These are phyloP conservation scores for Rotaria socialis DNA, from an alignment of 2,888 invertebrate species.

Conservation along the genomic window DNA sequence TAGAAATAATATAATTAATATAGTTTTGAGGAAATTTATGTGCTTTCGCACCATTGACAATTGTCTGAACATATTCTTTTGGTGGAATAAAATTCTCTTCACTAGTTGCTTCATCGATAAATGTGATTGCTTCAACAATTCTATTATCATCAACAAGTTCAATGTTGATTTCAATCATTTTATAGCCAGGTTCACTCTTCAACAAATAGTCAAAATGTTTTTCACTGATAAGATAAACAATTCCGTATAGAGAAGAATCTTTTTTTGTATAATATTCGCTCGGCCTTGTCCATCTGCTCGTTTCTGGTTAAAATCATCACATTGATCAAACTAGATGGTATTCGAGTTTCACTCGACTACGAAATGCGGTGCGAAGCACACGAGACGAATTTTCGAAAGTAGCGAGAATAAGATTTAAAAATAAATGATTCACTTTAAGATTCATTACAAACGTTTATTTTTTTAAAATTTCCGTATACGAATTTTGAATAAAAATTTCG, in stretches of 20 bases:
- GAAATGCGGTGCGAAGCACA: too few relatives aligned
- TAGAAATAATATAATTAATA: neutral
- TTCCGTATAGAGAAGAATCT: neutral
- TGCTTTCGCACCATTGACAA: neutral
- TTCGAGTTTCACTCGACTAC: too few relatives aligned
- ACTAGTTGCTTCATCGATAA: neutral
- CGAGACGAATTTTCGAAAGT: too few relatives aligned
- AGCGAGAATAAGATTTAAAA: too few relatives aligned
- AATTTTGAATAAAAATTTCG: too few relatives aligned
- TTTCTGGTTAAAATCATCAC: neutral
- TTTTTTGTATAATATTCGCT: neutral
- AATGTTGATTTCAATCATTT: neutral
- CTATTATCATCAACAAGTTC: neutral
- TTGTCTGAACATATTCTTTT: neutral
- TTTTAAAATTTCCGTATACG: too few relatives aligned
- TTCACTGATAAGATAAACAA: neutral
- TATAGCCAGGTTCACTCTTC: neutral
- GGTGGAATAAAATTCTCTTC: neutral
- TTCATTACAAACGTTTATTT: too few relatives aligned
- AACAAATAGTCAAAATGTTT: neutral
- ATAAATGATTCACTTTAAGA: too few relatives aligned
- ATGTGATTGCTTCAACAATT: neutral
- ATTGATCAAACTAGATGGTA: too few relatives aligned
- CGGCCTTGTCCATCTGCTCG: neutral
- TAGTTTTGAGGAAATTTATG: neutral